Conservation (phyloP, 2,797 vertebrate genomes). For the Xenentodon cancila region DNA sequence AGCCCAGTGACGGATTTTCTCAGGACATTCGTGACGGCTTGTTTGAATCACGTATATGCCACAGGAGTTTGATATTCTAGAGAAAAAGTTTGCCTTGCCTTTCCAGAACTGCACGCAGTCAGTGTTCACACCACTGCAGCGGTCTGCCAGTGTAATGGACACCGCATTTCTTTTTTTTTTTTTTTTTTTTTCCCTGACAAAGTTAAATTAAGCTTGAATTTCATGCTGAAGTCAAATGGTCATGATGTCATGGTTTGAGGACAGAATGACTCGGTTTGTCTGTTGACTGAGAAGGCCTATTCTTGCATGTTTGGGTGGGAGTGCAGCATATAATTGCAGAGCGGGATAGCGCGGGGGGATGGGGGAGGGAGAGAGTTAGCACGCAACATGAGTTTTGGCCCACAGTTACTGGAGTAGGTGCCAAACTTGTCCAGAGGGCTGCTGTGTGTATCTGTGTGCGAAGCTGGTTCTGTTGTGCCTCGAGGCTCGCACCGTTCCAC, state of each 20-base stretch:
- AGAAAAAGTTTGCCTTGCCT: slow-evolving; percentile 48
- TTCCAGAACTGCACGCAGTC: slow-evolving; percentile 57
- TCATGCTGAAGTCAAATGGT: slow-evolving; percentile 81
- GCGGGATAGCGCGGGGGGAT: slow-evolving; percentile 80
- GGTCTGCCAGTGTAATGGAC: slow-evolving; percentile 65
- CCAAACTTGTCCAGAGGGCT: slow-evolving; percentile 80
- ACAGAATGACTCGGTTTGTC: slow-evolving; percentile 83
- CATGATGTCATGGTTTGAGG: slow-evolving; percentile 84
- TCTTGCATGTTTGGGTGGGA: slow-evolving; percentile 84
- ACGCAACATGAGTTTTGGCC: slow-evolving; percentile 83
- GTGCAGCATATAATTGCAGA: slow-evolving; percentile 83
- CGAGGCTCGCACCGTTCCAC: slow-evolving; percentile 65
- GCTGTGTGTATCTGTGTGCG: slow-evolving; percentile 68
- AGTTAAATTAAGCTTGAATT: slow-evolving; percentile 83
- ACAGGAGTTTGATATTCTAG: slow-evolving; percentile 36
- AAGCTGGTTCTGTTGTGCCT: slow-evolving; percentile 65
- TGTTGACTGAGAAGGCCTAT: slow-evolving; percentile 84
- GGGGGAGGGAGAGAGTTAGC: slow-evolving; percentile 79
- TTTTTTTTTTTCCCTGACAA: slow-evolving; percentile 63
- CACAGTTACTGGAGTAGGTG: slow-evolving; percentile 68
- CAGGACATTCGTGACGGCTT: too few species aligned
- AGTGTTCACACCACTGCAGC: slow-evolving; percentile 56
- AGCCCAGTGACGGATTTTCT: too few species aligned
- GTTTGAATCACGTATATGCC: slow-evolving; percentile 23
- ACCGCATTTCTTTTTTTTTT: slow-evolving; percentile 39